These are phyloP conservation scores for Miniopterus natalensis DNA, from an alignment of 2,113 vertebrate species.

Conservation along the genomic window DNA sequence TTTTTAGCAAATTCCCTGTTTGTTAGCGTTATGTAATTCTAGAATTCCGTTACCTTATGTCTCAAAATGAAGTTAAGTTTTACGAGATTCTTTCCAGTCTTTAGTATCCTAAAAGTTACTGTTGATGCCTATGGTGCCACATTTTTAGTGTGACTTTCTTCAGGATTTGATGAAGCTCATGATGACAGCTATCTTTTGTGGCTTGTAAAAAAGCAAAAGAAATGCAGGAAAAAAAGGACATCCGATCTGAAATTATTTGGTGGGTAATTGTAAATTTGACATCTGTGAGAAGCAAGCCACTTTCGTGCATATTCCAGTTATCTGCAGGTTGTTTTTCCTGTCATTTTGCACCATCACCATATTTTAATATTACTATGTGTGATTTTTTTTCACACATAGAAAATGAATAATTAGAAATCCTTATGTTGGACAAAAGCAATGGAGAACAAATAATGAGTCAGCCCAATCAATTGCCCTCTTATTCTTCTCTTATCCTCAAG, in stretches of 20 bases:
- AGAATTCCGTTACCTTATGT: constrained; percentile 19
- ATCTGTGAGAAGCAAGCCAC: constrained; percentile 83
- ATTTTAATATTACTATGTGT: constrained; percentile 73
- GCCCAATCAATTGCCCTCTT: constrained; percentile 72
- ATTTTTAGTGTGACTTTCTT: constrained; percentile 44
- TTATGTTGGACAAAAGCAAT: constrained; percentile 73
- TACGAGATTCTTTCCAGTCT: constrained; percentile 37
- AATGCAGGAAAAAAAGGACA: constrained; percentile 75
- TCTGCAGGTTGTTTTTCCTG: constrained; percentile 76
- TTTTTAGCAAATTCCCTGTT: constrained; percentile 62
- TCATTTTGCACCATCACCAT: constrained; percentile 74
- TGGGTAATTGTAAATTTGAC: constrained; percentile 81
- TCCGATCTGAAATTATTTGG: constrained; percentile 79
- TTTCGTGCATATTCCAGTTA: constrained; percentile 45
- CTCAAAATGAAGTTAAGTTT: constrained; percentile 52
- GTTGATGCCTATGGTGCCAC: not conserved
- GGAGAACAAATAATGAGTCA: constrained; percentile 75
- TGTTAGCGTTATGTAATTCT: constrained; percentile 26
- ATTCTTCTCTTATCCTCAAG: constrained; percentile 70
- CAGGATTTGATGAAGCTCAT: constrained; percentile 65
- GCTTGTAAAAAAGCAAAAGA: constrained; percentile 65
- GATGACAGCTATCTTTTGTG: constrained; percentile 64
- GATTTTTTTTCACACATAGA: not conserved
- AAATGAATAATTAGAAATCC: constrained; percentile 79
- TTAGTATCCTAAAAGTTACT: constrained; percentile 42